Evolutionary conservation across 2,888 invertebrate genomes (phyloP), one percentile per base, ranked within the genome.

Genomic region (Nesidiocoris tenuis): DNA sequence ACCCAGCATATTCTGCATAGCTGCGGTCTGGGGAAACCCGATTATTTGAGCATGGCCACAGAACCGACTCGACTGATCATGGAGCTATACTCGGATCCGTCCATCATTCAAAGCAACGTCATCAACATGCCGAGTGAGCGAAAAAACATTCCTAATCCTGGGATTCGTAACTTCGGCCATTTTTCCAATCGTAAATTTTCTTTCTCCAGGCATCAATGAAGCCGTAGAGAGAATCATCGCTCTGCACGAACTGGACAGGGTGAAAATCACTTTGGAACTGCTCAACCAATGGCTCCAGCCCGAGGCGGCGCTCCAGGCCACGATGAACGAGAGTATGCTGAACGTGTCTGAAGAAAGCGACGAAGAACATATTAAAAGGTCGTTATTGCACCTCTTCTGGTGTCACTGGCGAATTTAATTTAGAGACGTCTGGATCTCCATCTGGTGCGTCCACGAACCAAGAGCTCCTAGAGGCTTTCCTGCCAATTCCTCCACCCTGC

Each of bases 41-140:
- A 83, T 56, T 87, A 87, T 81, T 79, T 86, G 5, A 80, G 82
- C 71, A 80, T 86, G 23, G 83, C 85, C 1, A 80, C 81, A 24
- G 81, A 83, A 74, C 85, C 86, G 0, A 78, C 82, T 16, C 83
- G 84, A 57, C 80, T 87, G 57, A 83, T 87, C 1, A 81, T 82
- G 61, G 83, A 84, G 70, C 81, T 87, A 5, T 87, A 87, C 80
- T 81, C 82, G 77, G 86, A 87, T 80, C 83, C 85, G 21, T 84
- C 86, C 63, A 86, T 87, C 79, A 80, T 85, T 61, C 80, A 80
- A 78, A 79, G 80, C 79, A 67, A 76, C 65, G 18, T 39, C 5
- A 16, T 16, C 72, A 70, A 70, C 17, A 25, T 39, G 24, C 63
- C 72, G 18, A 67, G 65, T 23, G 18, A 71, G 18, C 5, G 63